phyloP scores from a whole-genome alignment of 2,113 vertebrate genomes.

The Brachyhypopomus occidentalis region DNA sequence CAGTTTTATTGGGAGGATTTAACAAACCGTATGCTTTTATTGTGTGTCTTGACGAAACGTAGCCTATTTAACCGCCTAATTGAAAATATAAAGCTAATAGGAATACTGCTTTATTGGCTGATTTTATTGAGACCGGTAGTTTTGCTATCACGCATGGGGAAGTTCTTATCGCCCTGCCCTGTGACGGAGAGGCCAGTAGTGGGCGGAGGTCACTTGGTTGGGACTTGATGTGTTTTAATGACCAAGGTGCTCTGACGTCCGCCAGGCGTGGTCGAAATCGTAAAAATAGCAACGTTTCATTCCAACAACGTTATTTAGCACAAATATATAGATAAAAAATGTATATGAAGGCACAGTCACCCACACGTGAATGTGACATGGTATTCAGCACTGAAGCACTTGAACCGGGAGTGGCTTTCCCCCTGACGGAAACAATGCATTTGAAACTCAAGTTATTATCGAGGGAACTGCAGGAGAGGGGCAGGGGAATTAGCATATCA shows the following conservation, averaged over 20 bases:
- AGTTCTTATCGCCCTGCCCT: too few relatives aligned
- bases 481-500: slow-evolving; percentile 30
- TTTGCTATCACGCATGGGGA: too few relatives aligned
- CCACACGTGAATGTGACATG: not conserved
- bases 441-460: slow-evolving; percentile 11
- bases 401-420: not conserved
- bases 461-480: not conserved
- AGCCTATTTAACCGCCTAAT: slow-evolving; percentile 3
- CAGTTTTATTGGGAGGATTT: not conserved
- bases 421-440: slow-evolving; percentile 11
- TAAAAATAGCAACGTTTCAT: not conserved
- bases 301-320: not conserved
- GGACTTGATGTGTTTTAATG: not conserved
- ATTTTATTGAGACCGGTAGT: not conserved
- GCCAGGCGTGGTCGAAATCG: slow-evolving; percentile 12
- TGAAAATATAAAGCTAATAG: not conserved
- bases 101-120: not conserved
- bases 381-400: not conserved
- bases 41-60: not conserved
- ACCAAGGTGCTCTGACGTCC: slow-evolving; percentile 34
- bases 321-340: not conserved
- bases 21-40: not conserved
- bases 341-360: not conserved
- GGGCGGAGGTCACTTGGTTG: not conserved
- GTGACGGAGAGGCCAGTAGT: not conserved